Evolutionary conservation across 2,888 invertebrate genomes (phyloP).

Genomic region (Drosophila meridiana): DNA sequence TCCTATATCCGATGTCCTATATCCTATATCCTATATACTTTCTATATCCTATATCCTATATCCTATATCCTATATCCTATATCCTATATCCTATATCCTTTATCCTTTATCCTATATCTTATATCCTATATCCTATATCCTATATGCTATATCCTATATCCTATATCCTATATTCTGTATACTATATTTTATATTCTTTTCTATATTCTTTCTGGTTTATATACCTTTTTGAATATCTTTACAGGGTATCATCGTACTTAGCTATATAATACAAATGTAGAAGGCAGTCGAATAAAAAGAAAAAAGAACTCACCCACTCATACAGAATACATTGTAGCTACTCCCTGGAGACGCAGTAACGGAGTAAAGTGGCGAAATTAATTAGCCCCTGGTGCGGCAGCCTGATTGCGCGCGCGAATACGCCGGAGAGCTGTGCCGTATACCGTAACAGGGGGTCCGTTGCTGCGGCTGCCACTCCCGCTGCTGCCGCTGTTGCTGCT

Average conservation of each 20-base stretch:
- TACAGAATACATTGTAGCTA: conserved; percentile 32
- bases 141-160: background rate
- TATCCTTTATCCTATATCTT: too few species aligned
- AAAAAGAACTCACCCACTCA: conserved; percentile 49
- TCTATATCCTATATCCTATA: background rate
- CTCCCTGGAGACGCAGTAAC: conserved; percentile 64
- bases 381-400: conserved; percentile 79
- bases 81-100: background rate
- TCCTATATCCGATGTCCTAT: conserved; percentile 1
- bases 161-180: background rate
- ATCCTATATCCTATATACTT: background rate
- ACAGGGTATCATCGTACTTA: conserved; percentile 12
- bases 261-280: conserved; percentile 26
- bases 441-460: conserved; percentile 21
- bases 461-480: background rate
- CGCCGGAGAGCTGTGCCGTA: conserved; percentile 52
- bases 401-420: conserved; percentile 69
- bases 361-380: conserved; percentile 79
- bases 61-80: background rate
- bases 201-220: background rate
- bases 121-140: background rate
- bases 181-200: background rate
- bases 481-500: background rate
- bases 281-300: conserved; percentile 16
- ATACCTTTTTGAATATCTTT: background rate